Conservation (phyloP, 2,797 vertebrate genomes). For the Selene dorsalis region DNA sequence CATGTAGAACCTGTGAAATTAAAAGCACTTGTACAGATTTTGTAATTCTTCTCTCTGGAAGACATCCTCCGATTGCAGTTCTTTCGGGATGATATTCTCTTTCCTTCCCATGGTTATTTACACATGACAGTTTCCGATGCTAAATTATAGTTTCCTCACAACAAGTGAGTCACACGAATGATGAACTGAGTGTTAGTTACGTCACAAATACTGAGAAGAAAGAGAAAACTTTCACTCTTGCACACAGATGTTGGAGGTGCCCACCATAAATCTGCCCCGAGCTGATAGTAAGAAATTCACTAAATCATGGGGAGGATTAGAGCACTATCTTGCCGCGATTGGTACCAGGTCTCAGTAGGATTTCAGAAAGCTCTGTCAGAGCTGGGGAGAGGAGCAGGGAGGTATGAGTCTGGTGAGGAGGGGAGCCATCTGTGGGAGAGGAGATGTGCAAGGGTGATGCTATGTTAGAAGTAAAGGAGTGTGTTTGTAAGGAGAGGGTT, state of each 20-base stretch:
- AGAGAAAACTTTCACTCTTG: neutral
- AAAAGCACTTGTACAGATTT: too few relatives aligned
- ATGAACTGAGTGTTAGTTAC: neutral
- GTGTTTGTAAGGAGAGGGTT: constrained; percentile 20
- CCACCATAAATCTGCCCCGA: constrained; percentile 31
- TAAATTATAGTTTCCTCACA: neutral
- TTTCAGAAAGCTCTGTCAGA: constrained; percentile 17
- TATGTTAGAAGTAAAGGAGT: constrained; percentile 28
- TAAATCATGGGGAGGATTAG: constrained; percentile 47
- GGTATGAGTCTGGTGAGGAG: constrained; percentile 13
- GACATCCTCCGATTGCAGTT: too few relatives aligned
- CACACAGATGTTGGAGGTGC: neutral
- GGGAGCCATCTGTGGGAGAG: neutral
- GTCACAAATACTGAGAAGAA: neutral
- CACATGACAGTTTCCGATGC: too few relatives aligned
- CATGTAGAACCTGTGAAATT: too few relatives aligned
- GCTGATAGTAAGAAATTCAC: constrained; percentile 17
- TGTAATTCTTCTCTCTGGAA: too few relatives aligned
- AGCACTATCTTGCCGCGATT: constrained; percentile 54
- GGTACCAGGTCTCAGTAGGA: constrained; percentile 61
- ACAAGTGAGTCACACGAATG: neutral
- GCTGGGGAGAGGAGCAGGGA: constrained; percentile 15
- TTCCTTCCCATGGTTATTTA: neutral
- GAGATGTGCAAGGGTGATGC: constrained; percentile 19
- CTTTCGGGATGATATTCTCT: neutral